phyloP scores from a whole-genome alignment of 2,888 invertebrate genomes.

The Iselma pallidipennis region DNA sequence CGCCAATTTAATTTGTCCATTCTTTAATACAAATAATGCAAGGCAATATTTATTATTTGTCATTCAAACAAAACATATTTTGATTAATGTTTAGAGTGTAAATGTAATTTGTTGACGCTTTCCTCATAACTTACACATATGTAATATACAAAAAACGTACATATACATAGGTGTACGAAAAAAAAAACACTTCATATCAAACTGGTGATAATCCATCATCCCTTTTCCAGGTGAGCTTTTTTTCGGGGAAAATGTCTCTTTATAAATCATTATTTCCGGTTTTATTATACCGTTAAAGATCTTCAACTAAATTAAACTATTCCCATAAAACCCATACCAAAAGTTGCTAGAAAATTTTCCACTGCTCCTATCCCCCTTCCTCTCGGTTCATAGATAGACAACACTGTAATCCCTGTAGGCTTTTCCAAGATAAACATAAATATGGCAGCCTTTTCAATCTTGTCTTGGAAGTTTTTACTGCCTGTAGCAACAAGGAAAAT shows the following conservation, averaged over 20 bases:
- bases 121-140: not conserved
- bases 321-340: not conserved
- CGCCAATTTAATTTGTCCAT: not conserved
- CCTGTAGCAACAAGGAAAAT: constrained; percentile 4
- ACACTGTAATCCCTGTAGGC: constrained; percentile 3
- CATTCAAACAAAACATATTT: not conserved
- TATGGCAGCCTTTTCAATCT: constrained; percentile 8
- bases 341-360: not conserved
- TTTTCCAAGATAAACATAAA: constrained; percentile 8
- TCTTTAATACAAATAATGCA: not conserved
- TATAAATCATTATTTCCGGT: not conserved
- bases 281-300: not conserved
- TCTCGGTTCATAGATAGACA: not conserved
- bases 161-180: too few relatives aligned
- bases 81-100: not conserved
- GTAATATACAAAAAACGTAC: not conserved
- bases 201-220: not conserved
- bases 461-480: constrained; percentile 7
- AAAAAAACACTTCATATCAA: not conserved
- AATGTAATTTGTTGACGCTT: not conserved
- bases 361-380: not conserved
- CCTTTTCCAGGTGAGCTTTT: not conserved
- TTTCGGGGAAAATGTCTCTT: not conserved
- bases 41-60: not conserved
- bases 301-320: constrained; percentile 3